Evolutionary conservation across 1,140 invertebrate species (phyloP).

Genomic region (Drosophila chauvacae): DNA sequence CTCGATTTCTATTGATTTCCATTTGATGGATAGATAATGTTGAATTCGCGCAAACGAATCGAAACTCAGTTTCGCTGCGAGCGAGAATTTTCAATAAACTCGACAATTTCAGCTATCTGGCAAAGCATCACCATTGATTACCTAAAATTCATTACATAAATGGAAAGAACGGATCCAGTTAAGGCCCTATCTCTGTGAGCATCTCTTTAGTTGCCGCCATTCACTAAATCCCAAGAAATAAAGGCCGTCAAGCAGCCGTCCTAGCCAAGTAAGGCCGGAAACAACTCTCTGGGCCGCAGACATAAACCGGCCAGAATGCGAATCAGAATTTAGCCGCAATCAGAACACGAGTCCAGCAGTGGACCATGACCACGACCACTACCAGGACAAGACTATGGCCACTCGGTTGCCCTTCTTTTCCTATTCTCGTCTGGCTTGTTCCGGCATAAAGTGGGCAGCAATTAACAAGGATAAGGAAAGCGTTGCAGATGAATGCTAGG

Average conservation of each 20-base stretch:
- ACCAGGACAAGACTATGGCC: background rate
- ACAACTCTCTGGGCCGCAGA: conserved; percentile 20
- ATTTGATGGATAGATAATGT: conserved; percentile 37
- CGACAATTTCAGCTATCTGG: background rate
- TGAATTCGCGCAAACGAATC: conserved; percentile 10
- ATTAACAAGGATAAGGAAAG: conserved; percentile 37
- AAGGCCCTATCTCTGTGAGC: background rate
- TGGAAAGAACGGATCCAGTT: conserved; percentile 4
- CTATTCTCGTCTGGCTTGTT: background rate
- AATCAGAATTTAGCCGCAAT: conserved; percentile 20
- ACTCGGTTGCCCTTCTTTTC: background rate
- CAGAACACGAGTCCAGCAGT: conserved; percentile 28
- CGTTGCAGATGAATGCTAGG: background rate
- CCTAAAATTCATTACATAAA: conserved; percentile 23
- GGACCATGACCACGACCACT: conserved; percentile 16
- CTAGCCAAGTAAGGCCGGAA: conserved; percentile 35
- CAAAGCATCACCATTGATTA: conserved; percentile 6
- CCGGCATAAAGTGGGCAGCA: conserved; percentile 28
- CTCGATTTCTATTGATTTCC: conserved; percentile 41
- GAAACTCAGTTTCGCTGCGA: background rate
- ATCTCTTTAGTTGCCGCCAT: background rate
- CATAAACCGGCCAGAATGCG: conserved; percentile 37
- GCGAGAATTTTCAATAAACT: conserved; percentile 15
- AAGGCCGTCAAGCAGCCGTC: conserved; percentile 23
- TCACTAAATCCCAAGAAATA: conserved; percentile 15